Evolutionary conservation across 2,113 vertebrate genomes (phyloP).

Genomic region (Laticauda laticaudata): DNA sequence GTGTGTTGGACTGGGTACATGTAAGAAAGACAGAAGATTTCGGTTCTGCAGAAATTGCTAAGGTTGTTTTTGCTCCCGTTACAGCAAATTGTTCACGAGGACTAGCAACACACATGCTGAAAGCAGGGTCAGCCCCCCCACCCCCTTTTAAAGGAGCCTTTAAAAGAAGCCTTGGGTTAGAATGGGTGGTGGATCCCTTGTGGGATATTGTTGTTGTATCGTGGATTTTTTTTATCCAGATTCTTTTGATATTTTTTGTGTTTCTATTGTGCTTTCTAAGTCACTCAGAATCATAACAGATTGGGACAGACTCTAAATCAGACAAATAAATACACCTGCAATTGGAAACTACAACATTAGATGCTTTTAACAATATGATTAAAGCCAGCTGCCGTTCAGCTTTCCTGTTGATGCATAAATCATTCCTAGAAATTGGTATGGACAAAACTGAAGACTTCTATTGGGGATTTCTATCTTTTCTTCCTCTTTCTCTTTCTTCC

Average conservation of each 20-base stretch:
- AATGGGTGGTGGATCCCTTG: neutral
- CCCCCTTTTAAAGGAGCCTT: neutral
- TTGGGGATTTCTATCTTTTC: neutral
- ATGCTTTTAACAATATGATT: neutral
- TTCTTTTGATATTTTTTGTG: neutral
- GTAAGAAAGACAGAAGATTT: accelerated
- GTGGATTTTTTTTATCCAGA: neutral
- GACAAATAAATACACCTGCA: neutral
- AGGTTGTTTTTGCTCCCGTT: neutral
- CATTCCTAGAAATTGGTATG: neutral
- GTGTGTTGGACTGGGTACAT: neutral
- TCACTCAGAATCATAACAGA: neutral
- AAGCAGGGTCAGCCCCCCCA: neutral
- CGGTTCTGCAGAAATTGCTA: neutral
- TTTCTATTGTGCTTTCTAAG: neutral
- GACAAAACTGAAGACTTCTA: neutral
- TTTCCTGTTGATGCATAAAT: neutral
- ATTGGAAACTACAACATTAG: neutral
- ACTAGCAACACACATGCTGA: neutral
- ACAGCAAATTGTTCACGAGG: neutral
- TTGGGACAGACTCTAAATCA: neutral
- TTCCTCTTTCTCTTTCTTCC: neutral
- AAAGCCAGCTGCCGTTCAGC: neutral
- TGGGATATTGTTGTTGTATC: neutral
- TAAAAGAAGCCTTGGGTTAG: neutral